Evolutionary conservation across 2,888 invertebrate genomes (phyloP).

Genomic region (Melitaea athalia): DNA sequence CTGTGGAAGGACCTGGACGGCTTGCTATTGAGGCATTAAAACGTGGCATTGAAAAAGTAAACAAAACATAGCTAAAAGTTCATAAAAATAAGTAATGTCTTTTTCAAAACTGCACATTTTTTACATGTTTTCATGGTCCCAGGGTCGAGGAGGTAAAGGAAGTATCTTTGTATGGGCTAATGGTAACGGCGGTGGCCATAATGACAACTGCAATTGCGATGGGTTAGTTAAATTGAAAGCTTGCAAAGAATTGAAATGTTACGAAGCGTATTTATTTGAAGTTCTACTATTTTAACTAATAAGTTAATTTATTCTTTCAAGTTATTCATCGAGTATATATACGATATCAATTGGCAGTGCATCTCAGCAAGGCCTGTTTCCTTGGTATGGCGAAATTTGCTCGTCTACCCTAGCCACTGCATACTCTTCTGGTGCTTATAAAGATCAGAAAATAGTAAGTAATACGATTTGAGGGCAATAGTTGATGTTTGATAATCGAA

Average conservation of each 20-base stretch:
- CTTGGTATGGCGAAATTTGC: slow-evolving; percentile 96
- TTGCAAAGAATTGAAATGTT: background rate
- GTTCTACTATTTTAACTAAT: no score
- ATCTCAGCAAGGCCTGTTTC: slow-evolving; percentile 90
- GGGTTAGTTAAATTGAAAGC: slow-evolving; percentile 85
- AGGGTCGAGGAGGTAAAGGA: slow-evolving; percentile 91
- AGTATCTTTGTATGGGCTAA: slow-evolving; percentile 96
- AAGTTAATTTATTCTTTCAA: slow-evolving; percentile 41
- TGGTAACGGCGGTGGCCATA: slow-evolving; percentile 92
- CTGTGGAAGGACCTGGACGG: slow-evolving; percentile 93
- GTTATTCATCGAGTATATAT: slow-evolving; percentile 87
- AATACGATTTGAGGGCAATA: background rate
- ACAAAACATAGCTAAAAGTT: background rate
- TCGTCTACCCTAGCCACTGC: slow-evolving; percentile 94
- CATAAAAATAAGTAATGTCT: background rate
- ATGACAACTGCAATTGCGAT: slow-evolving; percentile 96
- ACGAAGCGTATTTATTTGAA: background rate
- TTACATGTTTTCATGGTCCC: slow-evolving; percentile 23
- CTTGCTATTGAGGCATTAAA: slow-evolving; percentile 89
- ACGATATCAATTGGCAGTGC: slow-evolving; percentile 94
- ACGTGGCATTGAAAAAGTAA: slow-evolving; percentile 88
- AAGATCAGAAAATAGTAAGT: slow-evolving; percentile 93
- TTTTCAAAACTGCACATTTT: background rate
- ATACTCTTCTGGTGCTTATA: slow-evolving; percentile 92
- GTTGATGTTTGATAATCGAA: background rate